These are phyloP conservation scores for Pteropus rufus DNA, from an alignment of 2,797 vertebrate species.

Conservation along the genomic window DNA sequence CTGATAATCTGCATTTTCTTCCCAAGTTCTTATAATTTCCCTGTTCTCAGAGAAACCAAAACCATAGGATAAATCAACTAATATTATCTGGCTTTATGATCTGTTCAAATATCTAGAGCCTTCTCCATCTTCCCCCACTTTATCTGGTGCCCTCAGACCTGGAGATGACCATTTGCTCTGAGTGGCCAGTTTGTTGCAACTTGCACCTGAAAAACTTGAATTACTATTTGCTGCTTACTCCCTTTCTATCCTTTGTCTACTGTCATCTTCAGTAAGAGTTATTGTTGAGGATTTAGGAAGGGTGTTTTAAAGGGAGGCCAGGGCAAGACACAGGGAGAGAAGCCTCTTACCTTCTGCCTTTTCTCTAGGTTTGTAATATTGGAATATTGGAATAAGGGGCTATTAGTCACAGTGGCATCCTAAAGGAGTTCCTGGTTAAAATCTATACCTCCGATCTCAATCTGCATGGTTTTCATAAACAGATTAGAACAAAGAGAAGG, in stretches of 20 bases:
- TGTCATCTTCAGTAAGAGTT: neutral
- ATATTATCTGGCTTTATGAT: neutral
- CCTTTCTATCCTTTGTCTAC: neutral
- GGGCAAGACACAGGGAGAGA: neutral
- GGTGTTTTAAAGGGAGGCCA: neutral
- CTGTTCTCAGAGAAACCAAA: neutral
- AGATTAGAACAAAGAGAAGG: neutral
- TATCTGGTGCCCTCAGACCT: neutral
- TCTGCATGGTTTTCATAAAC: neutral
- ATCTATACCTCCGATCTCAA: neutral
- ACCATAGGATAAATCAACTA: neutral
- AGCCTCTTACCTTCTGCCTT: neutral
- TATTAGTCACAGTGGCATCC: neutral
- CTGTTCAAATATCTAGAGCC: neutral
- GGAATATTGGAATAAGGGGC: too few relatives aligned
- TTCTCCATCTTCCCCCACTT: fast-evolving
- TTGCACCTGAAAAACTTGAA: neutral
- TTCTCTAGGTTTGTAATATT: neutral
- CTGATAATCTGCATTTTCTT: neutral
- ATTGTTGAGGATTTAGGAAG: neutral
- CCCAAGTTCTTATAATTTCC: neutral
- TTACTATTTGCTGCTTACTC: neutral
- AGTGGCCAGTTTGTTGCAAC: neutral
- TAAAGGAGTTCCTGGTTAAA: neutral
- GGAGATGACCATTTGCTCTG: neutral